Evolutionary conservation across 2,113 vertebrate species (phyloP), one percentile per base, ranked within the genome.

Genomic region (Rhabdornis inornatus): DNA sequence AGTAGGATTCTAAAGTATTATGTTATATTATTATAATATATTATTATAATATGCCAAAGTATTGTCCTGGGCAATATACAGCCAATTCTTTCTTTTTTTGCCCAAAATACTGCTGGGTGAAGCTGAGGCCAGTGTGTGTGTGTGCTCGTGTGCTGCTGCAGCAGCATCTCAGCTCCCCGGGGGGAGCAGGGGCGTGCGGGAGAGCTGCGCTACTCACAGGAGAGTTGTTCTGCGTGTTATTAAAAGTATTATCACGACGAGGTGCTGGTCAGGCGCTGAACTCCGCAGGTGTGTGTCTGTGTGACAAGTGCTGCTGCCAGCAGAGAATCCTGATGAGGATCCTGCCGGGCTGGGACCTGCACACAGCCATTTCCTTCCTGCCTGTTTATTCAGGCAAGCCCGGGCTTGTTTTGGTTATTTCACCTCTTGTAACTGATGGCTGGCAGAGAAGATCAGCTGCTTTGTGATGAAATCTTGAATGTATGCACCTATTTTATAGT

Each of bases 321-420:
- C 2, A 1, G 30, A 28, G 93, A 70, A 53, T 74, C 59, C 57
- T 4, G 8, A 9, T 10, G 40, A 53, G 81, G 81, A 89, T 22
- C 64, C 42, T 45, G 16, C 50, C 2, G 8, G 57, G 55, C 33
- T 45, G 88, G 78, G 83, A 89, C 49, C 45, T 12, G 79, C 6
- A 3, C 15, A 0, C 44, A 3, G 84, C 69, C 8, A 17, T 71
- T 94, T 61, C 68, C 79, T 95, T 91, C 84, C 95, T 84, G 66
- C 86, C 84, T 83, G 72, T 87, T 92, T 37, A 27, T 61, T 68
- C 52, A 55, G 89, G 79, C 94, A 31, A 56, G 86, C 78, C 63
- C 30, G 2, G 55, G 20, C 95, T 91, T 91, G 94, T 95, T 94
- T 19, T 42, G 52, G 66, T 33, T 60, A 22, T 59, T 90, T 89